A percentile compares a stretch with the other conserved stretches of the same genome.
phyloP scores from a whole-genome alignment of 2,888 invertebrate genomes.

The Mantis religiosa region DNA sequence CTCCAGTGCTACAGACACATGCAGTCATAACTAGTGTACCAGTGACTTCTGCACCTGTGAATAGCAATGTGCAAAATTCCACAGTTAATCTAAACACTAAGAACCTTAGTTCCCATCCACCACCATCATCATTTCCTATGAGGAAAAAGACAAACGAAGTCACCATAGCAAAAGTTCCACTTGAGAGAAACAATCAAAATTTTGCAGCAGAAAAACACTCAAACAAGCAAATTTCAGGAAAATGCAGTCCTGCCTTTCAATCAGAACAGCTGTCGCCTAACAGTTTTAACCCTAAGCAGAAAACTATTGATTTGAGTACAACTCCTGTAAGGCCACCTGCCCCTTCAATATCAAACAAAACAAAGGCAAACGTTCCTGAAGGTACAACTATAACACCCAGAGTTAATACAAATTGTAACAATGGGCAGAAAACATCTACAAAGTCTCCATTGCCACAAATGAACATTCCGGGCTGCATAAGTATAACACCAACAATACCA shows the following conservation, averaged over 20 bases:
- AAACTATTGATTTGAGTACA: background rate
- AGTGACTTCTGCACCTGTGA: background rate
- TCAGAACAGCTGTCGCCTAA: background rate
- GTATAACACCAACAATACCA: constrained; percentile 24
- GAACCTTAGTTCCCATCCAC: background rate
- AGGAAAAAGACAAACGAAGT: background rate
- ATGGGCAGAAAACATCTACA: background rate
- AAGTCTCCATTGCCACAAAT: constrained; percentile 7
- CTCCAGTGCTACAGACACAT: background rate
- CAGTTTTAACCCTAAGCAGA: background rate
- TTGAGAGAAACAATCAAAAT: background rate
- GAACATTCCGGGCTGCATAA: constrained; percentile 30
- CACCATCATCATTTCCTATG: background rate
- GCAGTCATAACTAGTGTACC: background rate
- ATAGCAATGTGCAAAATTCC: constrained; percentile 3
- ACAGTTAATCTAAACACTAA: background rate
- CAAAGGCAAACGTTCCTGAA: constrained; percentile 9
- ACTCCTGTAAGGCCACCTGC: background rate
- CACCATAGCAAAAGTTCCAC: background rate
- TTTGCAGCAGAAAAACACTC: background rate
- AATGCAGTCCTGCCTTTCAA: background rate
- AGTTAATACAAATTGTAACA: constrained; percentile 30
- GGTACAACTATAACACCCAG: constrained; percentile 29
- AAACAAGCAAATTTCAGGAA: background rate
- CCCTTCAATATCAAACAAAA: constrained; percentile 8